These are phyloP conservation scores for Gymnogyps californianus DNA, from an alignment of 2,113 vertebrate species.

Conservation along the genomic window DNA sequence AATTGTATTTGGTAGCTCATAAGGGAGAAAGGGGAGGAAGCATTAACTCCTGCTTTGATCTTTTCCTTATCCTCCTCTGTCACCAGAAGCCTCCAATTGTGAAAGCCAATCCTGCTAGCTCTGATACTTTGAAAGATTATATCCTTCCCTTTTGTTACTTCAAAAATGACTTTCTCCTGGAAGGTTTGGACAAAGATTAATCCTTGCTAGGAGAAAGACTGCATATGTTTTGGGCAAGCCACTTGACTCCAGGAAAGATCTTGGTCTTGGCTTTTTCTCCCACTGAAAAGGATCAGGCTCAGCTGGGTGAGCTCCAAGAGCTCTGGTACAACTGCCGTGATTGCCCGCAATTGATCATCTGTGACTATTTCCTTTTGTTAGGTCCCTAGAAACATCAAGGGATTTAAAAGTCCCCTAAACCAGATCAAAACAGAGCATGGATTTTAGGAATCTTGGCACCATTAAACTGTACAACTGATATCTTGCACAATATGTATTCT, in stretches of 20 bases:
- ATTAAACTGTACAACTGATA: background rate
- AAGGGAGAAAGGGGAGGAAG: background rate
- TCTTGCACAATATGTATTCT: background rate
- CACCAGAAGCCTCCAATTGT: background rate
- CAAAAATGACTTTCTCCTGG: slow-evolving; percentile 7
- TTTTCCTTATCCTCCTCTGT: slow-evolving; percentile 4
- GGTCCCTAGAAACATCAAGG: background rate
- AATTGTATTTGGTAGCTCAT: background rate
- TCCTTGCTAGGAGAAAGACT: background rate
- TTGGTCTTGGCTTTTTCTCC: background rate
- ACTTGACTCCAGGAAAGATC: background rate
- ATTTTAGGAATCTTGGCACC: slow-evolving; percentile 9
- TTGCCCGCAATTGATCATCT: background rate
- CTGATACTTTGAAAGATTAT: slow-evolving; percentile 20
- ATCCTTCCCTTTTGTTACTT: background rate
- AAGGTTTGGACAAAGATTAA: background rate
- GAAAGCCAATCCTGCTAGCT: background rate
- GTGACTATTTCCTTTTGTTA: background rate
- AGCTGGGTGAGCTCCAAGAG: background rate
- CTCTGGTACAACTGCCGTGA: background rate
- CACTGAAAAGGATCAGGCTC: background rate
- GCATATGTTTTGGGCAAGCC: background rate
- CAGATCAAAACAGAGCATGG: background rate
- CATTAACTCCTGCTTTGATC: slow-evolving; percentile 32
- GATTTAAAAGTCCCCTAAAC: background rate